phyloP scores from a whole-genome alignment of 1,140 invertebrate genomes.

The Brachionus koreanus region DNA sequence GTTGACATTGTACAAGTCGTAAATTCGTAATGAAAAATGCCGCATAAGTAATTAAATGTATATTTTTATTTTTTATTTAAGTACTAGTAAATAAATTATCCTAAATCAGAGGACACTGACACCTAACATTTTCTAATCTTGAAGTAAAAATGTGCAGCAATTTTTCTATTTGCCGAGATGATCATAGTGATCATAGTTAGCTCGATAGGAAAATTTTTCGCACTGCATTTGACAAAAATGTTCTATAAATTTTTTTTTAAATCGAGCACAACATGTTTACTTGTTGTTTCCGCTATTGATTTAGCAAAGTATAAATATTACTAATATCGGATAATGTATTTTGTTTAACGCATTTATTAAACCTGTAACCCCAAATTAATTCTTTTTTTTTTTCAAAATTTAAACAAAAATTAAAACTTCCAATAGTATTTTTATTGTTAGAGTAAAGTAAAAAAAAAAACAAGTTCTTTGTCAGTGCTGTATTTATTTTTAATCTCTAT shows the following conservation, averaged over 20 bases:
- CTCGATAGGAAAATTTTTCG: not conserved
- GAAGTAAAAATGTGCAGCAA: not conserved
- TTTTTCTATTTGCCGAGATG: not conserved
- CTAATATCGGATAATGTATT: not conserved
- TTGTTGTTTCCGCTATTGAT: slow-evolving; percentile 1
- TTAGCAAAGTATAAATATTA: not conserved
- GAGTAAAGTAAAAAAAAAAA: no score
- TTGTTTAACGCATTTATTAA: not conserved
- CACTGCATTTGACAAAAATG: not conserved
- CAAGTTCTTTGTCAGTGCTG: no score
- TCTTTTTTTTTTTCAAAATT: no score
- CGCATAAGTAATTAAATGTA: not conserved
- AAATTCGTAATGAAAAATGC: not conserved
- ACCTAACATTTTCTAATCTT: not conserved
- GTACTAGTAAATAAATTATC: not conserved
- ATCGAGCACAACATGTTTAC: not conserved
- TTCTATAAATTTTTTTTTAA: not conserved
- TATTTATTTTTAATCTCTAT: no score
- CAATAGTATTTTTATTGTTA: no score
- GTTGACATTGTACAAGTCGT: not conserved
- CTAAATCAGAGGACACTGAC: not conserved
- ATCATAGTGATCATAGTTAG: not conserved
- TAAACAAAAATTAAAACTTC: no score
- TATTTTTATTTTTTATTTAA: not conserved
- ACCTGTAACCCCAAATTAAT: no score